Evolutionary conservation across 2,797 vertebrate species (phyloP).

Genomic region (Agapornis canus): DNA sequence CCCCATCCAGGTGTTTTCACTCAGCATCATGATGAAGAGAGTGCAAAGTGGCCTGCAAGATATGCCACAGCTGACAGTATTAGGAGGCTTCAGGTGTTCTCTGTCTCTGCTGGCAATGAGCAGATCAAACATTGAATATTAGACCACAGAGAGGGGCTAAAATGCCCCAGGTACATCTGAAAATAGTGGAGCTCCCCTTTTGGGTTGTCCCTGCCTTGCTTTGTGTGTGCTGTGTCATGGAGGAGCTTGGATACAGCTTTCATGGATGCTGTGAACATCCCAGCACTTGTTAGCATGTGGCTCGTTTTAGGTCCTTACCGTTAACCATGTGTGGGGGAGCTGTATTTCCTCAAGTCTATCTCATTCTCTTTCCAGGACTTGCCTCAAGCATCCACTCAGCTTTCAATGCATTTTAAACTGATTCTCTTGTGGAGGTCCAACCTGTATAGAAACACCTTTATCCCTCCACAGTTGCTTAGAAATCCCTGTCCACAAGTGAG

Average conservation of each 20-base stretch:
- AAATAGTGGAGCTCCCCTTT: background rate
- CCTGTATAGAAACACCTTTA: background rate
- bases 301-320: background rate
- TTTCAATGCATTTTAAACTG: background rate
- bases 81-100: background rate
- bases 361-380: background rate
- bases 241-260: background rate
- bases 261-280: background rate
- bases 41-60: background rate
- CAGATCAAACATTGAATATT: background rate
- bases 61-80: background rate
- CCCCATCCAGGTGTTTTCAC: rapidly evolving
- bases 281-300: background rate
- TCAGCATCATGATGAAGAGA: rapidly evolving
- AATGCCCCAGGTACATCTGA: background rate
- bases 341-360: background rate
- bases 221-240: background rate
- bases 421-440: background rate
- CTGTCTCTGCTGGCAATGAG: background rate
- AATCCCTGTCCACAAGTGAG: background rate
- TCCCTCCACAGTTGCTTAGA: background rate
- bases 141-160: background rate
- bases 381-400: background rate
- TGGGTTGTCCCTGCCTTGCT: background rate
- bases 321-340: background rate